Conservation (phyloP, 2,113 vertebrate genomes). For the Charina bottae region DNA sequence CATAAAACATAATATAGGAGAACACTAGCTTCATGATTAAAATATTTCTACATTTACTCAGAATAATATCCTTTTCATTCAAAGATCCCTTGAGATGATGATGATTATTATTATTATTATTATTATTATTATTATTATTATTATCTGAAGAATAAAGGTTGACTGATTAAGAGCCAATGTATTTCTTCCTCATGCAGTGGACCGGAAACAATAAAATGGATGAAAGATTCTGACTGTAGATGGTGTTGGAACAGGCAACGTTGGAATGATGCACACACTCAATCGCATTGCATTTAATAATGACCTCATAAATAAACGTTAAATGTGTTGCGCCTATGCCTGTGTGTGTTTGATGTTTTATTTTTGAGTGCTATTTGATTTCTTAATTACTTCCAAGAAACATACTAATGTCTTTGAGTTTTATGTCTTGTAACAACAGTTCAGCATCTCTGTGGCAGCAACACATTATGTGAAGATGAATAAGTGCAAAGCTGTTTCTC, state of each 20-base stretch:
- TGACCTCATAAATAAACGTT: not conserved
- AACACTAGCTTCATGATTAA: not conserved
- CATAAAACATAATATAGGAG: not conserved
- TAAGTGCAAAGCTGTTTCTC: not conserved
- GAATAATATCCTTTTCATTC: not conserved
- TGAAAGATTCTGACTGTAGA: not conserved
- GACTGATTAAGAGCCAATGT: not conserved
- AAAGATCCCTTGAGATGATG: not conserved
- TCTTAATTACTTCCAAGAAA: not conserved
- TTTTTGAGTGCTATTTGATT: not conserved
- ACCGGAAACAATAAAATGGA: not conserved
- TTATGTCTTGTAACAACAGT: conserved; percentile 8
- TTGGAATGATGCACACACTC: not conserved
- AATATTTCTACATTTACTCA: not conserved
- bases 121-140: not conserved
- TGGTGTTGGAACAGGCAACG: not conserved
- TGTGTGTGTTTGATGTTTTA: not conserved
- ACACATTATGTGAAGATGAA: conserved; percentile 21
- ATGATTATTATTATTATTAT: not conserved
- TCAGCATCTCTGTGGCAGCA: not conserved
- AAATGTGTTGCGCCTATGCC: too few relatives aligned
- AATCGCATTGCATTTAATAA: not conserved
- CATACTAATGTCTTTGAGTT: not conserved
- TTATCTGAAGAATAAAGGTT: not conserved
- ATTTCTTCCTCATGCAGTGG: not conserved